These are phyloP conservation scores for Drosophila anomalata DNA, from an alignment of 2,888 invertebrate species.

Conservation along the genomic window DNA sequence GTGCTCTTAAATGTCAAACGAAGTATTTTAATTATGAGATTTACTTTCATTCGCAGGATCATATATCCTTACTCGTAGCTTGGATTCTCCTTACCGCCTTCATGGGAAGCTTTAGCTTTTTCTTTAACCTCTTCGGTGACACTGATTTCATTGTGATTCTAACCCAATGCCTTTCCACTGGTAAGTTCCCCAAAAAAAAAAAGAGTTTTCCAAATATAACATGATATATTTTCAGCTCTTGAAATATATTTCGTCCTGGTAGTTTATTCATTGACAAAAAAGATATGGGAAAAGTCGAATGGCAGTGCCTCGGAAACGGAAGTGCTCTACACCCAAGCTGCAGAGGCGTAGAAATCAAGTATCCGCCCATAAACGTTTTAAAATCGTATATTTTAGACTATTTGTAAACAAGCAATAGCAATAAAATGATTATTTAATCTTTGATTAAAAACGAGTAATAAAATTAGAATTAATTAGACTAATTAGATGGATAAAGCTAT, in stretches of 20 bases:
- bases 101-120: neutral
- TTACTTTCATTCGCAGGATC: slow-evolving; percentile 22
- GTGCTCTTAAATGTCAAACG: neutral
- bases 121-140: neutral
- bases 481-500: slow-evolving; percentile 31
- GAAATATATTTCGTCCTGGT: slow-evolving; percentile 52
- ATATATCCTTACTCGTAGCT: slow-evolving; percentile 35
- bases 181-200: slow-evolving; percentile 24
- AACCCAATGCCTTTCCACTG: neutral
- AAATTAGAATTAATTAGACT: slow-evolving; percentile 16
- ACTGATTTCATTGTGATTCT: neutral
- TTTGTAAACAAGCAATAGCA: slow-evolving; percentile 2
- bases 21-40: neutral
- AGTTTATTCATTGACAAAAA: slow-evolving; percentile 40
- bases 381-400: neutral
- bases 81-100: slow-evolving; percentile 41
- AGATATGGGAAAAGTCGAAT: slow-evolving; percentile 11
- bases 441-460: neutral
- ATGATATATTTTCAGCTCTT: slow-evolving; percentile 31
- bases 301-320: slow-evolving; percentile 14
- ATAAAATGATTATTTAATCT: neutral
- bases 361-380: neutral
- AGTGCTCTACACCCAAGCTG: slow-evolving; percentile 47
- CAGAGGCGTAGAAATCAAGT: neutral
- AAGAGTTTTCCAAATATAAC: too few relatives aligned